Conservation (phyloP, 1,140 invertebrate genomes). For the Drosophila aff. region DNA sequence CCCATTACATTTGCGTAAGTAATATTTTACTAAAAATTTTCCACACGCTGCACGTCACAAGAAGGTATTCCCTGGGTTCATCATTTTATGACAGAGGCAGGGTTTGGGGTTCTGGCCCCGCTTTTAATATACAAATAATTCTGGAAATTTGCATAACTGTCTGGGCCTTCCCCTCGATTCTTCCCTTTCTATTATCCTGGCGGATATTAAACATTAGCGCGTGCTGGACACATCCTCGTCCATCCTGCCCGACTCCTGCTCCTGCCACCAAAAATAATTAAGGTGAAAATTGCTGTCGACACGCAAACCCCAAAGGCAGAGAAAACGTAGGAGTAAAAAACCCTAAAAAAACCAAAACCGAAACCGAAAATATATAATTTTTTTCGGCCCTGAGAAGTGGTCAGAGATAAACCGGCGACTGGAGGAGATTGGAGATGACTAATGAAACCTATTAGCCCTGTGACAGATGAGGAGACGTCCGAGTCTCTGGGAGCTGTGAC, state of each 20-base stretch:
- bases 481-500: slow-evolving; percentile 34
- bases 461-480: slow-evolving; percentile 68
- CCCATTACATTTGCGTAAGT: slow-evolving; percentile 35
- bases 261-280: slow-evolving; percentile 73
- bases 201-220: slow-evolving; percentile 84
- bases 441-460: slow-evolving; percentile 81
- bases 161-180: slow-evolving; percentile 27
- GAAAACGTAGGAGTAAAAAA: slow-evolving; percentile 15
- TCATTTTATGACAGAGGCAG: slow-evolving; percentile 11
- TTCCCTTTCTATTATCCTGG: slow-evolving; percentile 40
- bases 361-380: slow-evolving; percentile 19
- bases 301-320: slow-evolving; percentile 61
- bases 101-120: slow-evolving; percentile 26
- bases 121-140: slow-evolving; percentile 67
- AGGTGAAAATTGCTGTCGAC: slow-evolving; percentile 83
- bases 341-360: slow-evolving; percentile 13
- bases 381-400: slow-evolving; percentile 66
- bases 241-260: slow-evolving; percentile 11
- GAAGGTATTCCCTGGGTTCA: slow-evolving; percentile 42
- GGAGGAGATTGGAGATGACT: slow-evolving; percentile 68
- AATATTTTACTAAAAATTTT: slow-evolving; percentile 23
- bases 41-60: slow-evolving; percentile 11
- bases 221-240: slow-evolving; percentile 67
- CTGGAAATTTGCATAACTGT: slow-evolving; percentile 81
- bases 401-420: slow-evolving; percentile 58